phyloP scores from a whole-genome alignment of 2,888 invertebrate genomes.

The Caenorhabditis sp. region DNA sequence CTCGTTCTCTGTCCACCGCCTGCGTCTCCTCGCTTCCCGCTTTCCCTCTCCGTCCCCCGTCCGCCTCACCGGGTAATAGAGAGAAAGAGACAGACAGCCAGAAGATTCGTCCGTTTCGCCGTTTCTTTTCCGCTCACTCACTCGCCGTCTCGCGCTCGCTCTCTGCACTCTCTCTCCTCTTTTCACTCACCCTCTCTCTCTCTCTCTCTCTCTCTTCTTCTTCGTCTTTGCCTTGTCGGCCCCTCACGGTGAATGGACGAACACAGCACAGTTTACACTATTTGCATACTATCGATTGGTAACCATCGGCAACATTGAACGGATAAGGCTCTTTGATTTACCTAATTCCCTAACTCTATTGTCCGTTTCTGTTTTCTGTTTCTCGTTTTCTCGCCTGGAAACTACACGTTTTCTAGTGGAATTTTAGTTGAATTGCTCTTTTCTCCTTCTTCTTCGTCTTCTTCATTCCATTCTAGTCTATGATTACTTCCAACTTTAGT shows the following conservation, averaged over 20 bases:
- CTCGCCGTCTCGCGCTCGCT: not conserved
- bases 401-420: too few relatives aligned
- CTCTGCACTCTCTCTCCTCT: slow-evolving; percentile 1
- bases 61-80: too few relatives aligned
- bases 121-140: slow-evolving; percentile 9
- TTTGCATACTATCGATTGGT: slow-evolving; percentile 55
- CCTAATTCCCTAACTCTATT: slow-evolving; percentile 26
- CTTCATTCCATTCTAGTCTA: too few relatives aligned
- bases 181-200: not conserved
- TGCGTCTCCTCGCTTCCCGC: too few relatives aligned
- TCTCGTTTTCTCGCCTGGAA: too few relatives aligned
- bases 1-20: too few relatives aligned
- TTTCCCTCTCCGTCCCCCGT: too few relatives aligned
- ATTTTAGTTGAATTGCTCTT: too few relatives aligned
- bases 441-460: too few relatives aligned
- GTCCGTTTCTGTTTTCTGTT: slow-evolving; percentile 8
- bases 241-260: slow-evolving; percentile 30
- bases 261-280: slow-evolving; percentile 56
- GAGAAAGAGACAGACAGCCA: too few relatives aligned
- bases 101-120: slow-evolving; percentile 6
- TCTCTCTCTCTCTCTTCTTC: not conserved
- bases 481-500: too few relatives aligned
- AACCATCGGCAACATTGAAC: slow-evolving; percentile 21
- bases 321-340: slow-evolving; percentile 10
- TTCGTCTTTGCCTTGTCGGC: not conserved